phyloP scores from a whole-genome alignment of 92 coral and sea anemone genomes.

The Phenganax subtilis region DNA sequence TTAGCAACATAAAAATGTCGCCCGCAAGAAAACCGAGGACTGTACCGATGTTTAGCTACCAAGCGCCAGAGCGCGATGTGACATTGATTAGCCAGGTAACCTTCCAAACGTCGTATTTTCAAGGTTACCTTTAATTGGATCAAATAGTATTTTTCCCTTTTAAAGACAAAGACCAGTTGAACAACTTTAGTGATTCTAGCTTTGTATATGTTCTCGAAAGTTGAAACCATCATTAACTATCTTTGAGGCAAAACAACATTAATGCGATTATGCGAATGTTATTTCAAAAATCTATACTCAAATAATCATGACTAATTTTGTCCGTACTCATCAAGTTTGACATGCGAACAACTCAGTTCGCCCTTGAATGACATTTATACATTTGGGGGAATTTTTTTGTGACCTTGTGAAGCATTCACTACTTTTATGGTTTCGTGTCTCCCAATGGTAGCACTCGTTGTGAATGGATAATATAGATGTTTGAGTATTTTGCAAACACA shows the following conservation, averaged over 20 bases:
- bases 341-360: background rate
- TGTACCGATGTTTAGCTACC: background rate
- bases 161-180: too few species aligned
- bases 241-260: background rate
- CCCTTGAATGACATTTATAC: slow-evolving; percentile 6
- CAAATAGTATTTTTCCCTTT: too few species aligned
- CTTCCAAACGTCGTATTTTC: too few species aligned
- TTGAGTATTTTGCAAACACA: too few species aligned
- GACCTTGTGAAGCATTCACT: slow-evolving; percentile 18
- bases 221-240: too few species aligned
- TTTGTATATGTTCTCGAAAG: too few species aligned
- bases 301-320: background rate
- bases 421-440: background rate
- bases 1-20: slow-evolving; percentile 15
- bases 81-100: too few species aligned
- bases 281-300: background rate
- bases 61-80: too few species aligned
- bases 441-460: background rate
- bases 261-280: background rate
- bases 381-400: background rate
- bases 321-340: background rate
- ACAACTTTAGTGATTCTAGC: too few species aligned
- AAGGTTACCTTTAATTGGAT: too few species aligned
- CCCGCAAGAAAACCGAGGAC: background rate
- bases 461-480: background rate